A percentile compares a stretch with the other conserved stretches of the same genome.
phyloP scores from a whole-genome alignment of 2,888 invertebrate genomes.

The Lasioglossum lativentre region DNA sequence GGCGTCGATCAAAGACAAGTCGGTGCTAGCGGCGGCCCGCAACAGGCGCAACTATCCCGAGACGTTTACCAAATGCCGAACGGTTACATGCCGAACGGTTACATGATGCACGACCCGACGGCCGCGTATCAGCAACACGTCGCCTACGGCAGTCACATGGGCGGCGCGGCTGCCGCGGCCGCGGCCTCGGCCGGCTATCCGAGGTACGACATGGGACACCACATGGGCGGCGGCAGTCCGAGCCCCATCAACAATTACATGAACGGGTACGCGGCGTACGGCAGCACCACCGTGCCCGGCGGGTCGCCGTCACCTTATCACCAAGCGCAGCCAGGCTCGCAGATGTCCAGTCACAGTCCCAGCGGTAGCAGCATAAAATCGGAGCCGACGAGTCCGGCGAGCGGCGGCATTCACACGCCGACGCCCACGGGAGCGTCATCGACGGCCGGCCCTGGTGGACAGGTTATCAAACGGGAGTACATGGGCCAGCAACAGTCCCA shows the following conservation, averaged over 20 bases:
- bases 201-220: constrained; percentile 94
- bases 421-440: constrained; percentile 84
- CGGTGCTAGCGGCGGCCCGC: constrained; percentile 83
- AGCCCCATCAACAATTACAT: constrained; percentile 93
- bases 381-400: constrained; percentile 93
- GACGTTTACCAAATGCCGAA: constrained; percentile 96
- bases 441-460: constrained; percentile 71
- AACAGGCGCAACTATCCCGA: constrained; percentile 89
- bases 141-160: constrained; percentile 86
- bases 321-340: constrained; percentile 88
- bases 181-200: constrained; percentile 88
- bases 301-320: constrained; percentile 90
- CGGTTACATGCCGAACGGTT: constrained; percentile 98
- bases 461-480: constrained; percentile 78
- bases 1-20: constrained; percentile 81
- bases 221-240: constrained; percentile 90
- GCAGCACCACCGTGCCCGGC: constrained; percentile 88
- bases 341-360: constrained; percentile 91
- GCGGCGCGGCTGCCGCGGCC: constrained; percentile 86
- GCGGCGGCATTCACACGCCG: constrained; percentile 87
- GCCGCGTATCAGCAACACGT: constrained; percentile 92
- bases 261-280: constrained; percentile 89
- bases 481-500: constrained; percentile 86
- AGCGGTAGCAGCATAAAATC: constrained; percentile 95
- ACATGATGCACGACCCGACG: constrained; percentile 95